Base-by-base conservation (phyloP, 2,888 invertebrate genomes). In the Smittia sp. region DNA sequence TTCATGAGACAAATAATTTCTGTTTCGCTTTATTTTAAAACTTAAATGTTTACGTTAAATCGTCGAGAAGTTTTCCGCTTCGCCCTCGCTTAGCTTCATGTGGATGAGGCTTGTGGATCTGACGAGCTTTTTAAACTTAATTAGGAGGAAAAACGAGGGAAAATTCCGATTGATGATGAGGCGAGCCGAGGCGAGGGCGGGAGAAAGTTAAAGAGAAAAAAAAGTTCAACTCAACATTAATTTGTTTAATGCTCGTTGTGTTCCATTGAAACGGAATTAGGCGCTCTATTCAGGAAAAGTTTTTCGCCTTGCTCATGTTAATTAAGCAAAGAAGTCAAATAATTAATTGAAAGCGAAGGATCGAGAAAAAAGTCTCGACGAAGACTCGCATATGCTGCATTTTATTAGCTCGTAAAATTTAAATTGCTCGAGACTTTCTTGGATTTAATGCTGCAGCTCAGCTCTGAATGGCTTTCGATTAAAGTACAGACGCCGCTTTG, bases 201-300 rank as follows among this genome's bases (percentile, higher is more conserved):
- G 6, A 15, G 46, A 2, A 46, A 46, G 46, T 38, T 38, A 38
- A 38, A 38, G n/a, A 25, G 63, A 22, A 66, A 68, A 66, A 63
- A 68, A 68, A 68, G 68, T 68, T 68, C 46, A 68, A 46, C 24
- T 68, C 46, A 39, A 46, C 68, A 68, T 68, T 68, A 68, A 68
- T 68, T 68, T 68, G 68, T 52, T 68, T 68, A 68, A 68, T 68
- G 52, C 68, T 68, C 68, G 46, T 11, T 22, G 41, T 46, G 15
- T 41, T 32, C 27, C 68, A 46, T 68, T 68, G 62, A 62, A 22
- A 7, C 22, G 13, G 25, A 68, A 68, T 68, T 68, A 68, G 68
- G 68, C 68, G 39, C 46, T 25, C 46, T 25, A 68, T 68, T 68
- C 66, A 66, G 20, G 18, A 15, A 41, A 52, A 22, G 22, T 62